A percentile compares a stretch with the other conserved stretches of the same genome.
Evolutionary conservation across 2,113 vertebrate genomes (phyloP).

Genomic region (Stigmatopora argus): DNA sequence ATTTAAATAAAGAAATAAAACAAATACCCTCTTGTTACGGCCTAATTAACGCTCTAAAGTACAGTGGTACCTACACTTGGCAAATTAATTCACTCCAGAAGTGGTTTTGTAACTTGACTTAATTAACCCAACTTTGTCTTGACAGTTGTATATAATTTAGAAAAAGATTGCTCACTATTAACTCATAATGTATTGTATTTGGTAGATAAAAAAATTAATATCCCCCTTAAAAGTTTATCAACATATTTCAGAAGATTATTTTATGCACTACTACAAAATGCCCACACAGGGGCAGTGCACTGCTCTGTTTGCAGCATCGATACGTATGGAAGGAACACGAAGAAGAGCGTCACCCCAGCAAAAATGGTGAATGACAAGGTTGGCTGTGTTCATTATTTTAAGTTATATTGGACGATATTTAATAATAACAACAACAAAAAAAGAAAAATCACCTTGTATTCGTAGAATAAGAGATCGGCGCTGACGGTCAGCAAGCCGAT

Average conservation of each 20-base stretch:
- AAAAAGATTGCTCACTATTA: too few relatives aligned
- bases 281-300: conserved; percentile 12
- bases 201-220: too few relatives aligned
- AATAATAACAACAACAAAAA: not conserved
- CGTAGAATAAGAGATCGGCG: not conserved
- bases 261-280: not conserved
- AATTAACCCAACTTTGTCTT: too few relatives aligned
- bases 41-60: too few relatives aligned
- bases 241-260: not conserved
- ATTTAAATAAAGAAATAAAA: too few relatives aligned
- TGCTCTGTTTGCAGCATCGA: not conserved
- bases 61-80: too few relatives aligned
- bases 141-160: too few relatives aligned
- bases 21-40: too few relatives aligned
- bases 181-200: too few relatives aligned
- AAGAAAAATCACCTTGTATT: not conserved
- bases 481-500: not conserved
- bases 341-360: not conserved
- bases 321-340: conserved; percentile 6
- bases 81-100: too few relatives aligned
- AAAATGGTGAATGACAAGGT: conserved; percentile 70
- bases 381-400: not conserved
- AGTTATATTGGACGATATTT: not conserved
- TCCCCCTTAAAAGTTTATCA: too few relatives aligned
- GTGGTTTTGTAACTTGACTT: too few relatives aligned